Evolutionary conservation across 2,797 vertebrate genomes (phyloP).

Genomic region (Hafferia zeledoni): DNA sequence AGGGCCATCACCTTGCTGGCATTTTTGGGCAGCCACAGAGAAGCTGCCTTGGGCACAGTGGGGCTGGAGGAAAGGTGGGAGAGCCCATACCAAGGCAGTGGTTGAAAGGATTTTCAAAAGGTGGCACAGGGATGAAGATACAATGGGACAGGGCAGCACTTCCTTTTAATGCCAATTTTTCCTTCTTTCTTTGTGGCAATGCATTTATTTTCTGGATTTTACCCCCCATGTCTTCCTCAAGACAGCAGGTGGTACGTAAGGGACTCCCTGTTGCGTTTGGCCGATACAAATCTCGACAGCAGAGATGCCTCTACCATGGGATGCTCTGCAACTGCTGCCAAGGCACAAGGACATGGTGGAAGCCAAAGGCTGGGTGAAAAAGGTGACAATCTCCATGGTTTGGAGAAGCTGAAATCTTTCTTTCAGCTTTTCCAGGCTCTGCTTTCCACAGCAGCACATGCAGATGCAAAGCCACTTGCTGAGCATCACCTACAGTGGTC

Average conservation of each 20-base stretch:
- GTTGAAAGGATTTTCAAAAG: not conserved
- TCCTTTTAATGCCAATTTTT: not conserved
- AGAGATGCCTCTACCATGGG: rapidly evolving
- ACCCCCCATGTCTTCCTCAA: rapidly evolving
- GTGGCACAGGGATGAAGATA: rapidly evolving
- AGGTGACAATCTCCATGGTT: rapidly evolving
- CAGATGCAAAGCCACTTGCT: not conserved
- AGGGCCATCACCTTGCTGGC: not conserved
- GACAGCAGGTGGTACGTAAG: not conserved
- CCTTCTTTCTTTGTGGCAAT: not conserved
- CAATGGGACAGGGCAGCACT: not conserved
- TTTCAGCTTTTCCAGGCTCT: not conserved
- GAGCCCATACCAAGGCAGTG: rapidly evolving
- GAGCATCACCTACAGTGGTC: not conserved
- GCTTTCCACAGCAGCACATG: not conserved
- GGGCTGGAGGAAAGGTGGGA: not conserved
- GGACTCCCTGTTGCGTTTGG: not conserved
- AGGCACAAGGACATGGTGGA: rapidly evolving
- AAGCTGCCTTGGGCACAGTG: not conserved
- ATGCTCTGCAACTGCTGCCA: not conserved
- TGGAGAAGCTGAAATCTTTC: not conserved
- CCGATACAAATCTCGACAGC: not conserved
- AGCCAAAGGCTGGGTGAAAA: not conserved
- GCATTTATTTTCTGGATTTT: rapidly evolving
- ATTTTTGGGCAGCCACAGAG: not conserved